Base-by-base conservation (phyloP, 2,797 vertebrate genomes). In the Ciconia nigra region DNA sequence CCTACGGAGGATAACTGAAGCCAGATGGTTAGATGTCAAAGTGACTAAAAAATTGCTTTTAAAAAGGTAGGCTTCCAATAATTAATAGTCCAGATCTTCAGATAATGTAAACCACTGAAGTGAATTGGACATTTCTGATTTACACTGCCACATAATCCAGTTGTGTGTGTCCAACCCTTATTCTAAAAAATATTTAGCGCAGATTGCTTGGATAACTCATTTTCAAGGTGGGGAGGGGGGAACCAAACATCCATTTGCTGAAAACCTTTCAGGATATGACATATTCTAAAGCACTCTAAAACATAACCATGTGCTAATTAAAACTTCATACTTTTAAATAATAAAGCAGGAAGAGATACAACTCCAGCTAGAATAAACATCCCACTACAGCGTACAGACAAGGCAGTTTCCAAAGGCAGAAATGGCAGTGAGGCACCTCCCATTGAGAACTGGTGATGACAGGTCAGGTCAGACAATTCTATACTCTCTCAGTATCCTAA, bases 11-110 rank as follows among this genome's bases (percentile, higher is more conserved):
- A 78, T 94, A 95, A 92, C 67, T 51, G 44, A 74, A 95, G 71
- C 88, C 95, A 96, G 94, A 96, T 96, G 94, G 91, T 90, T 93
- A 87, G 91, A 95, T 83, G 93, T 89, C 88, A 96, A 70, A 85
- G 81, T 58, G 78, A 96, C 81, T 96, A 90, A 96, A 93, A 95
- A 87, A 85, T 84, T 94, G 71, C 44, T 94, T 96, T 96, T 83
- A 96, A 96, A 93, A 93, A 93, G 74, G 74, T 96, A 85, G 57
- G 31, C 49, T 90, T 94, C 81, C 90, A 89, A 46, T 51, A 94
- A 92, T 94, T 95, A 96, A 85, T 89, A 92, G 67, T 65, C 78
- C 7, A 2, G 29, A 67, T 85, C 67, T 83, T 93, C 57, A 81
- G 44, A 24, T 67, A 91, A 83, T 28, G 67, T 83, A 92, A 85